Evolutionary conservation across 2,888 invertebrate species (phyloP), one percentile per base, ranked within the genome.

Genomic region (Cryptus viduatorius): DNA sequence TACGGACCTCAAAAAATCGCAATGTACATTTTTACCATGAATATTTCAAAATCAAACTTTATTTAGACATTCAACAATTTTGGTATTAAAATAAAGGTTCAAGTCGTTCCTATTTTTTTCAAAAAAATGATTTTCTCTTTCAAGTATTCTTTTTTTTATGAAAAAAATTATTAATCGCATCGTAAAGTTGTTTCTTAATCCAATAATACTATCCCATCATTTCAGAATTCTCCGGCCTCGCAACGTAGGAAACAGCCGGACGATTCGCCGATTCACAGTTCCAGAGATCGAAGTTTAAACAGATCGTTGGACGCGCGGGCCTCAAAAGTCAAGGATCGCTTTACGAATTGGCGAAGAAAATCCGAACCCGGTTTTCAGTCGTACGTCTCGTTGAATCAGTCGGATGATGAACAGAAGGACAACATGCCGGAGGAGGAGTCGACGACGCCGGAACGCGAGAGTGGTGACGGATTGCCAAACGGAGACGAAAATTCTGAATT

Each of bases 291-390:
- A 75, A 89, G 89, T 86, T 88, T 92, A 10, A 92, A 90, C 68
- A 89, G 93, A 82, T 89, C 89, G 10, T 90, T 91, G 37, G 92
- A 93, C 75, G 88, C 89, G 64, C 92, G 93, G 69, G 88, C 90
- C 0, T 91, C 90, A n/a, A 93, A 93, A 89, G 93, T 93, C 2
- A 93, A 92, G 92, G 94, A 93, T 88, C 93, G 93, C 67, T 95
- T 96, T 88, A 95, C 96, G 8, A 96, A 95, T 79, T 96, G 96
- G 96, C 94, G 96, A 89, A 93, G 96, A 87, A 96, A 96, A 92
- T 96, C 96, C 14, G 97, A 96, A 92, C 97, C 96, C 0, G 96
- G 96, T n/a, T 92, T 95, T 82, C 93, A 92, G 69, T 93, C 93
- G 10, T 93, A 94, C 83, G 90, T 93, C 14, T 91, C 90, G 46